Evolutionary conservation across 2,888 invertebrate genomes (phyloP).

Genomic region (Eilema caniola): DNA sequence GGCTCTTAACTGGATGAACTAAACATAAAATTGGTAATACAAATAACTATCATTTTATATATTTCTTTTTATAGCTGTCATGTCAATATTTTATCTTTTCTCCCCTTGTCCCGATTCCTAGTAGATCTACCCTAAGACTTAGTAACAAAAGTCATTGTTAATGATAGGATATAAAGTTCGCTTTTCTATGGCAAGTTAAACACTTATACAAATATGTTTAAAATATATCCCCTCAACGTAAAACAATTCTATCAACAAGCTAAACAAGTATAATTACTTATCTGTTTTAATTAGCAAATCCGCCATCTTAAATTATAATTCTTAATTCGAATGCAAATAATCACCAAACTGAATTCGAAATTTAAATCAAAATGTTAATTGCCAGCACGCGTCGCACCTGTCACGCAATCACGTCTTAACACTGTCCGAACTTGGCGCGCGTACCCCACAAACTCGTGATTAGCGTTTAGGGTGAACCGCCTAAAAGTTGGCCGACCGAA

Average conservation of each 20-base stretch:
- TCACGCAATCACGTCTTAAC: constrained; percentile 59
- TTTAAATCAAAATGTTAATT: constrained; percentile 56
- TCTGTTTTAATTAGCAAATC: constrained; percentile 1
- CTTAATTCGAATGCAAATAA: constrained; percentile 45
- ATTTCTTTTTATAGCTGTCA: too few relatives aligned
- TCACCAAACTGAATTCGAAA: constrained; percentile 51
- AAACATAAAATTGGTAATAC: too few relatives aligned
- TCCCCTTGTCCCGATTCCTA: too few relatives aligned
- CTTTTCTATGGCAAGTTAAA: not conserved
- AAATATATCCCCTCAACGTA: not conserved
- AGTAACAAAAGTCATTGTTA: too few relatives aligned
- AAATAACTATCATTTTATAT: too few relatives aligned
- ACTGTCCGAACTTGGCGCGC: constrained; percentile 55
- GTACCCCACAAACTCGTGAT: constrained; percentile 59
- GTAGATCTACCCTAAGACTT: too few relatives aligned
- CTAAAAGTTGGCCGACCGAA: constrained; percentile 59
- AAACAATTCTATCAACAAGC: constrained; percentile 3
- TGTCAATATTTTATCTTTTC: too few relatives aligned
- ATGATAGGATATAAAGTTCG: not conserved
- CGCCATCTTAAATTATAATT: constrained; percentile 35
- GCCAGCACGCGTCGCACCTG: constrained; percentile 55
- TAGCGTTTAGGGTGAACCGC: constrained; percentile 42
- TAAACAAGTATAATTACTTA: constrained; percentile 2
- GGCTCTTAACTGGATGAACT: too few relatives aligned
- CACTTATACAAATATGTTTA: not conserved